Evolutionary conservation across 2,113 vertebrate species (phyloP), one percentile per base, ranked within the genome.

Genomic region (Sterna hirundo): DNA sequence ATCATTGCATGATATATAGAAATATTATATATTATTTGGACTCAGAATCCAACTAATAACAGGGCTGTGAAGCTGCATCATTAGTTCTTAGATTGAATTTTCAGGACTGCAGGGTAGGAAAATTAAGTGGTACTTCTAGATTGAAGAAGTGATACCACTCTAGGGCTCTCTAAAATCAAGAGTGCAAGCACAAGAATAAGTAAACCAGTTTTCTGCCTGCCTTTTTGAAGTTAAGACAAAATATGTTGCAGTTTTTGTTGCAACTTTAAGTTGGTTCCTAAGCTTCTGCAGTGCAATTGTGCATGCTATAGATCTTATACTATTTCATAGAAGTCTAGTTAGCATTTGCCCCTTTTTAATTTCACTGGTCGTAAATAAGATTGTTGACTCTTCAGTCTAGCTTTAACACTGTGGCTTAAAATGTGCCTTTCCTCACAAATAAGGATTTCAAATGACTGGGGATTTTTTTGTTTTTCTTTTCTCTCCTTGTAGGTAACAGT

Each of bases 401-500:
- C 19, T 62, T 81, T 62, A 88, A 83, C 9, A 25, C 6, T 11
- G 13, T 62, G 25, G 11, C n/a, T 44, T 91, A 61, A 91, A 74
- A 49, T 42, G 13, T 88, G n/a, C 11, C 5, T 61, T 51, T 85
- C 51, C 22, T 47, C 2, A 55, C 40, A 71, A 86, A 54, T 62
- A 30, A 55, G n/a, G 10, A 30, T 72, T 69, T 83, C 47, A 70
- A n/a, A 83, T n/a, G 47, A 47, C 26, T 62, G 21, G 4, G 15
- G 1, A 17, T 64, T 79, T 57, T 61, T 36, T 47, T 79, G 11
- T 16, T 13, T 44, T 72, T 69, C 16, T 32, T 21, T 64, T 81
- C 13, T 71, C 10, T 78, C 71, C 23, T 40, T 85, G 11, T 90
- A 99, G 99, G 99, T 57, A 98, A 98, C 36, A 98, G 88, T 11